Conservation (phyloP, 2,113 vertebrate genomes). For the Oxyura jamaicensis region DNA sequence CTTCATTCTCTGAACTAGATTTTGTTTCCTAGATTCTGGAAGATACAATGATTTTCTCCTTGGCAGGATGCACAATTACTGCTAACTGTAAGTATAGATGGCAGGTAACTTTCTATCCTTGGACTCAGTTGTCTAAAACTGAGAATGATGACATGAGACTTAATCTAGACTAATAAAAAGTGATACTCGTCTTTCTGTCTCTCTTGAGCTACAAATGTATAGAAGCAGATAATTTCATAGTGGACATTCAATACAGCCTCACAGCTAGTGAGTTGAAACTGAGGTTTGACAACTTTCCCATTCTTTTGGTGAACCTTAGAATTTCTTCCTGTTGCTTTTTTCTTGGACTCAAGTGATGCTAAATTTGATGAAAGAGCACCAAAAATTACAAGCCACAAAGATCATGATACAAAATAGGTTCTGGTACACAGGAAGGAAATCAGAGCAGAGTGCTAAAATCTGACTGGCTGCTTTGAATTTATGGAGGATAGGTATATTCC, state of each 20-base stretch:
- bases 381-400: neutral
- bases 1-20: constrained; percentile 60
- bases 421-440: neutral
- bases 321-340: constrained; percentile 34
- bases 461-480: neutral
- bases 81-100: constrained; percentile 89
- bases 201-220: neutral
- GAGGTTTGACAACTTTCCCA: constrained; percentile 21
- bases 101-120: neutral
- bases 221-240: neutral
- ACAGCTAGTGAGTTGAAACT: constrained; percentile 45
- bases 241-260: neutral
- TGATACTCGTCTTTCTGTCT: neutral
- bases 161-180: neutral
- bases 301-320: constrained; percentile 5
- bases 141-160: neutral
- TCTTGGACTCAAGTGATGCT: neutral
- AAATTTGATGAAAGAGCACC: neutral
- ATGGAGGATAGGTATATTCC: neutral
- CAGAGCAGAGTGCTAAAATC: neutral
- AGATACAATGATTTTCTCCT: constrained; percentile 95
- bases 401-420: neutral
- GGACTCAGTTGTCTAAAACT: neutral
- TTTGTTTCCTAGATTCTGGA: constrained; percentile 89
- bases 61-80: constrained; percentile 90